Conservation (phyloP, 2,797 vertebrate species). For the Astyanax mexicanus region DNA sequence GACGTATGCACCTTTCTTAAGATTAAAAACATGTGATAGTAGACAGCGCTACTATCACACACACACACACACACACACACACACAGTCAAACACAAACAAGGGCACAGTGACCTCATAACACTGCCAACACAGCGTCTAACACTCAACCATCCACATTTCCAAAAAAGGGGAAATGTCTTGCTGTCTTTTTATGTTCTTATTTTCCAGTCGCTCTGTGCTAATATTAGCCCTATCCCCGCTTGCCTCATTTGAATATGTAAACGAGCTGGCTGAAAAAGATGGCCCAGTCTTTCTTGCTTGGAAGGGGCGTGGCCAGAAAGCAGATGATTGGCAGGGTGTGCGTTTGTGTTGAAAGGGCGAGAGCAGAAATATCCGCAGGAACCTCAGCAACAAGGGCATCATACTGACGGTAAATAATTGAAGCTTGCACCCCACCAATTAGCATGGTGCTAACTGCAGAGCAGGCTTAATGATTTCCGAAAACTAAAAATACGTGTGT, state of each 20-base stretch:
- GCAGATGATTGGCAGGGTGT: neutral
- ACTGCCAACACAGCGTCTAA: neutral
- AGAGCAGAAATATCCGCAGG: too few relatives aligned
- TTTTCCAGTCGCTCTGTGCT: neutral
- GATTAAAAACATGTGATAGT: neutral
- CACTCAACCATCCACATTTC: neutral
- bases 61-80: neutral
- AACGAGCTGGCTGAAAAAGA: neutral
- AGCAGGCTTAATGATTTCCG: too few relatives aligned
- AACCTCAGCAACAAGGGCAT: too few relatives aligned
- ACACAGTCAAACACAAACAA: neutral
- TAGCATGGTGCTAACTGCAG: too few relatives aligned
- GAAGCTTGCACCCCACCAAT: too few relatives aligned
- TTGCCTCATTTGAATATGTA: neutral
- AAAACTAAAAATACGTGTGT: too few relatives aligned
- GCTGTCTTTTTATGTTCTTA: neutral
- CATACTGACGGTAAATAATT: too few relatives aligned
- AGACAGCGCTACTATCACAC: neutral
- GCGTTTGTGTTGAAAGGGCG: neutral
- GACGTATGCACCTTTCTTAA: neutral
- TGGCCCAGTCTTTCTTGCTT: neutral
- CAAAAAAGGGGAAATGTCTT: neutral
- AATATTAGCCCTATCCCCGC: neutral
- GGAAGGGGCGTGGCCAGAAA: neutral
- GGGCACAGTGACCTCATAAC: neutral